Evolutionary conservation across 1,140 invertebrate genomes (phyloP), one percentile per base, ranked within the genome.

Genomic region (Eciton burchellii): DNA sequence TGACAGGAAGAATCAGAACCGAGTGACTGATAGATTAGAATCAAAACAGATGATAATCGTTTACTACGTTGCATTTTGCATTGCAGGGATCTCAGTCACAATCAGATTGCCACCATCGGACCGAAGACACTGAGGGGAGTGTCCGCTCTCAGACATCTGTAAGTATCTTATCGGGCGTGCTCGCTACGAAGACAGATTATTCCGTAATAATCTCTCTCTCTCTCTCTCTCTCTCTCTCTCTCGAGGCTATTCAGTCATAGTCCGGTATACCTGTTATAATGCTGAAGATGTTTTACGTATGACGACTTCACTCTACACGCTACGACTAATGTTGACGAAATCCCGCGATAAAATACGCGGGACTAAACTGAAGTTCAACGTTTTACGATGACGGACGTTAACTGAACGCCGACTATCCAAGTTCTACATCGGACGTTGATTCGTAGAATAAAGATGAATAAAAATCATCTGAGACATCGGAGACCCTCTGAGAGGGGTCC

Each of bases 51-150:
- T 57, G 4, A n/a, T 4, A 41, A 65, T 54, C 2, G 3, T 26
- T 70, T 5, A 26, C 19, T 60, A 57, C 45, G 5, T 41, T 35
- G 1, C 9, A 35, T 63, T 65, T 49, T 76, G 3, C 68, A 89
- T 93, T 97, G 24, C 96, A 99, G 98, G 92, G 98, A 99, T 93
- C 94, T 99, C 43, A 99, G 98, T 91, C 97, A 98, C 92, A 99
- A 99, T 94, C 96, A 97, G 90, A 95, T 99, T 88, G 96, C 97
- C 19, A 97, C 97, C 49, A 96, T 99, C 84, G 97, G 97, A n/a
- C 96, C 96, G 59, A 97, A 98, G 82, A 97, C 98, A 11, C 95
- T 99, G 59, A 95, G 97, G 90, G 99, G 99, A 24, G 96, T 98
- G 16, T 95, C 96, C 9, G 95, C 96, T 0, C 92, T 99, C 62